Conservation (phyloP, 1,140 invertebrate species). For the Eumaeus atala region DNA sequence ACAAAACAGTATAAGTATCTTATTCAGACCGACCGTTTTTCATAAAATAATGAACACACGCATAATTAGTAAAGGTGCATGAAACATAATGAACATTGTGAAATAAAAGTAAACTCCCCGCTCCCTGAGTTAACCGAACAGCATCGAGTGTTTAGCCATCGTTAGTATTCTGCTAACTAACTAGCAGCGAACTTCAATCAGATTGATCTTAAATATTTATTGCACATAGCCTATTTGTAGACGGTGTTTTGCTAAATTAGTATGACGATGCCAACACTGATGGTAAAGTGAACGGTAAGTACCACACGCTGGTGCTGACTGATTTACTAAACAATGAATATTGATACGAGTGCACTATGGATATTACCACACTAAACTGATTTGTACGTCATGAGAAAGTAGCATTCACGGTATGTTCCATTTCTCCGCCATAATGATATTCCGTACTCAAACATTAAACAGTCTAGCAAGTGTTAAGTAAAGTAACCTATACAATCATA, state of each 20-base stretch:
- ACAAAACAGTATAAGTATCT: too few species aligned
- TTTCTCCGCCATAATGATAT: too few species aligned
- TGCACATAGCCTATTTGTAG: conserved; percentile 63
- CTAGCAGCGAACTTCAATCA: conserved; percentile 54
- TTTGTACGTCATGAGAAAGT: too few species aligned
- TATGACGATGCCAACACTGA: conserved; percentile 64
- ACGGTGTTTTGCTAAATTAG: conserved; percentile 61
- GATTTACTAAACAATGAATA: conserved; percentile 65
- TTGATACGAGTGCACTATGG: conserved; percentile 28
- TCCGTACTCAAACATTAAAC: too few species aligned
- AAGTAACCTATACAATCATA: too few species aligned
- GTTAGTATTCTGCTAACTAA: conserved; percentile 64
- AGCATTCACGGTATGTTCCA: too few species aligned
- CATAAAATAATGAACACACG: not conserved
- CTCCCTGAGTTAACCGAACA: conserved; percentile 32
- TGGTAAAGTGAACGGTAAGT: conserved; percentile 59
- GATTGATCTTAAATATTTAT: conserved; percentile 74
- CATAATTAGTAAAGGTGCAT: conserved; percentile 15
- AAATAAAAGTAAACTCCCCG: conserved; percentile 33
- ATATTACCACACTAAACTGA: too few species aligned
- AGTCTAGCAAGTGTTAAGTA: too few species aligned
- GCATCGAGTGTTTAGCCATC: conserved; percentile 42
- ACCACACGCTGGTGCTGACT: conserved; percentile 56
- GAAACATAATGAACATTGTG: conserved; percentile 29
- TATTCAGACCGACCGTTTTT: too few species aligned